These are phyloP conservation scores for Drosophila ochracea DNA, from an alignment of 2,888 invertebrate species.

Conservation along the genomic window DNA sequence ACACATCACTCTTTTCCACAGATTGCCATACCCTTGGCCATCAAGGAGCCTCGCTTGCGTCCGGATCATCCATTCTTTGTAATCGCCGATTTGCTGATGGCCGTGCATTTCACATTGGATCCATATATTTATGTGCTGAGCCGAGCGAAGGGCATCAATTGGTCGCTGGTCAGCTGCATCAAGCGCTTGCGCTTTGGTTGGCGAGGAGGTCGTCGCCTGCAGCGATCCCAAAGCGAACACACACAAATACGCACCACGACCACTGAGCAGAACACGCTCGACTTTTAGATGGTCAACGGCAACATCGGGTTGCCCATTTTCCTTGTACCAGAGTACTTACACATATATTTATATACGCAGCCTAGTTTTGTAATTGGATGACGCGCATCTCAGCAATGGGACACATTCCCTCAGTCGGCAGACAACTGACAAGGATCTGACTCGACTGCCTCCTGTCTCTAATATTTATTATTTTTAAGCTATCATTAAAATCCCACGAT, in stretches of 20 bases:
- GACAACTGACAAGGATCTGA: slow-evolving; percentile 24
- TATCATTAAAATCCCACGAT: slow-evolving; percentile 14
- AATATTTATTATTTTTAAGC: slow-evolving; percentile 29
- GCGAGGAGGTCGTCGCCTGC: slow-evolving; percentile 63
- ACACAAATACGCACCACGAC: slow-evolving; percentile 83
- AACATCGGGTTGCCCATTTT: slow-evolving; percentile 23
- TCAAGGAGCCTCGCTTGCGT: slow-evolving; percentile 76
- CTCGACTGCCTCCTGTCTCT: slow-evolving; percentile 27
- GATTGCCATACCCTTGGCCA: slow-evolving; percentile 89
- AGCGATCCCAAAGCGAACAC: slow-evolving; percentile 83
- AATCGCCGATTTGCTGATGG: slow-evolving; percentile 90
- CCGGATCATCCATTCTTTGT: slow-evolving; percentile 84
- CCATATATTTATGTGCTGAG: slow-evolving; percentile 93
- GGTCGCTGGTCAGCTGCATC: slow-evolving; percentile 81
- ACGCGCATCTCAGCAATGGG: slow-evolving; percentile 44
- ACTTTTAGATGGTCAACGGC: slow-evolving; percentile 78
- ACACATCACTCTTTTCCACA: slow-evolving; percentile 78
- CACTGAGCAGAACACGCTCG: slow-evolving; percentile 82
- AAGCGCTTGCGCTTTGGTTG: slow-evolving; percentile 83
- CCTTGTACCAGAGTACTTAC: slow-evolving; percentile 41
- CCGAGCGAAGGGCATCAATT: slow-evolving; percentile 86
- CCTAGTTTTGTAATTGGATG: slow-evolving; percentile 24
- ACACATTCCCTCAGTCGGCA: slow-evolving; percentile 31
- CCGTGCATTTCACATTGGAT: slow-evolving; percentile 93
- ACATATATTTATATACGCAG: neutral